Evolutionary conservation across 2,888 invertebrate species (phyloP), one percentile per base, ranked within the genome.

Genomic region (Lacanobia oleracea): DNA sequence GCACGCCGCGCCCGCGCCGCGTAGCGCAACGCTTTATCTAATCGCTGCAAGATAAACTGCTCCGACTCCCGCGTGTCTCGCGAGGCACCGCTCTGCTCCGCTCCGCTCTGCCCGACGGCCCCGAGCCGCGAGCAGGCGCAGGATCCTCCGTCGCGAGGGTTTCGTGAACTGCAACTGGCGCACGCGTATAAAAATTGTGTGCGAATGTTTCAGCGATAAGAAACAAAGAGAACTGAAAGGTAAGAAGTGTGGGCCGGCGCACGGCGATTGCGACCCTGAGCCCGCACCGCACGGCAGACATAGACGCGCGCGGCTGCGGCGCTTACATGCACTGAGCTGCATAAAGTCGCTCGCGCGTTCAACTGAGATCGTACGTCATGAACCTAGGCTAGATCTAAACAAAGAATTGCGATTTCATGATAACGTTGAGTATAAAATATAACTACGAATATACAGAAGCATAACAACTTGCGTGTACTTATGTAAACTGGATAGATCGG

Each of bases 11-110:
- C 43, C 72, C 83, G 84, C 80, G 75, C 81, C 87, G 79, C 88
- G 87, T 85, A 85, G 82, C 88, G 91, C 88, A 89, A 86, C n/a
- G 90, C 93, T 92, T 92, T 94, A 94, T 94, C 94, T 94, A 94
- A 94, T 94, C 94, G 92, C 74, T 88, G 89, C 88, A 86, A 80
- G 94, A 94, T 94, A 94, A 91, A 89, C 88, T 85, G 84, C 81
- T 83, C 81, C 87, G 88, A 86, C 85, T 85, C 87, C 89, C 84
- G 86, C 84, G 74, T 79, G 88, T 87, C 89, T 88, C 87, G 87
- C 75, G 78, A 73, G 67, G 43, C 85, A 68, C 79, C 73, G 61
- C 75, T 72, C 63, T 16, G 50, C 40, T 54, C 21, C 21, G 16
- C 65, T 50, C 37, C 23, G 59, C 76, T 73, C 66, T n/a, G n/a